Evolutionary conservation across 2,797 vertebrate genomes (phyloP), one percentile per base, ranked within the genome.

Genomic region (Bovichtus diacanthus): DNA sequence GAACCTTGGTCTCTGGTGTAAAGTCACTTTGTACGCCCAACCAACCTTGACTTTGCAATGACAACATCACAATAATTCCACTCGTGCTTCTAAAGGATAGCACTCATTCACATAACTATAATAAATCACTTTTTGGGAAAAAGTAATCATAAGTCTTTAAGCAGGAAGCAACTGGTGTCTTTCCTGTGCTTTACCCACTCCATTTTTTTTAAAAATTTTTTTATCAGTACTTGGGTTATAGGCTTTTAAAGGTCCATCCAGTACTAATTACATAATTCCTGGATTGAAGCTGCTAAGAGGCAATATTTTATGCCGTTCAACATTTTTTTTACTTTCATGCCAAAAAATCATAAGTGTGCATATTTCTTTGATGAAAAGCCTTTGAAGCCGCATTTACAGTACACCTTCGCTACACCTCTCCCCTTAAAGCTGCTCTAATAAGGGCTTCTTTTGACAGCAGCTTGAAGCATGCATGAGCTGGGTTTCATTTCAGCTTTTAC

Each of bases 371-470:
- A 68, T 70, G 31, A 60, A 71, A 78, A 49, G 21, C 31, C 23
- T 81, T 86, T 84, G 61, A 80, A 47, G 76, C 15, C 2, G 18
- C 65, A 54, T 71, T 75, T 70, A 68, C 23, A 27, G 39, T 27
- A 43, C 27, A 64, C 29, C 43, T 41, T 47, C 2, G n/a, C 54
- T 31, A 27, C 18, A 61, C 27, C 47, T 61, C 19, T 31, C 21
- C 9, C 25, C 59, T 78, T 60, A 55, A 50, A 73, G 61, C 49
- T 68, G 47, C 51, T 76, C 21, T 83, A 71, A 73, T 62, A 62
- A 67, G 27, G 5, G 27, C 15, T 38, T 54, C 10, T 69, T 64
- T 54, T 44, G 46, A 62, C 23, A 44, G 10, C 25, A 49, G 65
- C 50, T 38, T 66, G 46, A 67, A 78, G 62, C 44, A 58, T 43